Evolutionary conservation across 1,140 invertebrate species (phyloP).

Genomic region (Penaeus chinensis): DNA sequence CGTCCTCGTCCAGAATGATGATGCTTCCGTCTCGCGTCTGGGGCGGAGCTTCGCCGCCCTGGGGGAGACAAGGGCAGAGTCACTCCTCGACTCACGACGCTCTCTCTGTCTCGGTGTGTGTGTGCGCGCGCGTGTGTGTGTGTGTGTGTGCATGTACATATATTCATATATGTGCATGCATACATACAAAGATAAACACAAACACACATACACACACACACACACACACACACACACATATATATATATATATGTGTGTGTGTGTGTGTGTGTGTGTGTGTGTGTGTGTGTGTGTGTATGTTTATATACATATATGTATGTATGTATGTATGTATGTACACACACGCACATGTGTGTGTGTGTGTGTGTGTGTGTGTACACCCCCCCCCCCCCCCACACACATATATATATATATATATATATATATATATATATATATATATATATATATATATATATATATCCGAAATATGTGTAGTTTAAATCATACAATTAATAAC

Average conservation of each 20-base stretch:
- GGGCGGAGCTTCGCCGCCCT: background rate
- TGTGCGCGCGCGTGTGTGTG: background rate
- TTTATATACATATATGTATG: too few species aligned
- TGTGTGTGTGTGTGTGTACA: too few species aligned
- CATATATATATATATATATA: too few species aligned
- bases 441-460: too few species aligned
- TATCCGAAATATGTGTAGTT: too few species aligned
- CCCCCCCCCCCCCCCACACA: too few species aligned
- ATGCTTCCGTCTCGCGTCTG: conserved; percentile 14
- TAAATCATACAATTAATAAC: too few species aligned
- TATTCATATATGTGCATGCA: background rate
- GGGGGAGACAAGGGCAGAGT: background rate
- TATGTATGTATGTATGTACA: too few species aligned
- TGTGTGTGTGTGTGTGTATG: too few species aligned
- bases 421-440: too few species aligned
- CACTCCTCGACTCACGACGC: background rate
- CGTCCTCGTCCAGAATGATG: conserved; percentile 51
- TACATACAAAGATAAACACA: background rate
- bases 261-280: too few species aligned
- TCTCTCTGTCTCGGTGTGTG: background rate
- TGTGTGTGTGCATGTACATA: background rate
- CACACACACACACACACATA: background rate
- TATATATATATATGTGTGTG: background rate
- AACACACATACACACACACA: background rate
- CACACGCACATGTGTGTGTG: too few species aligned